phyloP scores from a whole-genome alignment of 2,888 invertebrate genomes.

The Hypomecis atomaria region DNA sequence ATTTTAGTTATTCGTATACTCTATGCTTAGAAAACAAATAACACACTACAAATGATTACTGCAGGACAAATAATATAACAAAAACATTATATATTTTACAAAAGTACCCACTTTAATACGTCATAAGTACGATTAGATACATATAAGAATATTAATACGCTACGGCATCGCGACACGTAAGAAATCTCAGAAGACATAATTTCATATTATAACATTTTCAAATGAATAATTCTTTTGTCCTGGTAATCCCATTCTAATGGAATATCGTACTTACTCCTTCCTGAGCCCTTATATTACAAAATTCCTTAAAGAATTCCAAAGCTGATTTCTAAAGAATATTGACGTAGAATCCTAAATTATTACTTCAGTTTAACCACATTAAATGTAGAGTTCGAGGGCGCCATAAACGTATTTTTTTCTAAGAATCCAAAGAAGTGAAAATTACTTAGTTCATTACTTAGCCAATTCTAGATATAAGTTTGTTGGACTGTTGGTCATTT shows the following conservation, averaged over 20 bases:
- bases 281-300: conserved; percentile 11
- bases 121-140: too few relatives aligned
- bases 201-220: neutral
- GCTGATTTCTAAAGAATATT: conserved; percentile 36
- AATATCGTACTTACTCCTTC: conserved; percentile 14
- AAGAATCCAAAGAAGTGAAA: neutral
- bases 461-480: conserved; percentile 39
- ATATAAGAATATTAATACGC: too few relatives aligned
- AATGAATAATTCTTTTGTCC: neutral
- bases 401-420: neutral
- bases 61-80: too few relatives aligned
- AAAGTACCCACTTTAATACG: too few relatives aligned
- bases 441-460: neutral
- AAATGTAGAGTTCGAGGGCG: neutral
- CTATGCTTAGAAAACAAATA: too few relatives aligned
- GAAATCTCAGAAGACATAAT: too few relatives aligned
- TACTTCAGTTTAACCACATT: neutral
- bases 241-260: neutral
- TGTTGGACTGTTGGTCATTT: conserved; percentile 43
- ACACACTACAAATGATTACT: too few relatives aligned
- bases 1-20: too few relatives aligned
- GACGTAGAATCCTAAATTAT: conserved; percentile 19
- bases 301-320: conserved; percentile 34
- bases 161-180: too few relatives aligned
- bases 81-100: too few relatives aligned